Evolutionary conservation across 1,140 invertebrate genomes (phyloP), one percentile per base, ranked within the genome.

Genomic region (Spodoptera frugiperda): DNA sequence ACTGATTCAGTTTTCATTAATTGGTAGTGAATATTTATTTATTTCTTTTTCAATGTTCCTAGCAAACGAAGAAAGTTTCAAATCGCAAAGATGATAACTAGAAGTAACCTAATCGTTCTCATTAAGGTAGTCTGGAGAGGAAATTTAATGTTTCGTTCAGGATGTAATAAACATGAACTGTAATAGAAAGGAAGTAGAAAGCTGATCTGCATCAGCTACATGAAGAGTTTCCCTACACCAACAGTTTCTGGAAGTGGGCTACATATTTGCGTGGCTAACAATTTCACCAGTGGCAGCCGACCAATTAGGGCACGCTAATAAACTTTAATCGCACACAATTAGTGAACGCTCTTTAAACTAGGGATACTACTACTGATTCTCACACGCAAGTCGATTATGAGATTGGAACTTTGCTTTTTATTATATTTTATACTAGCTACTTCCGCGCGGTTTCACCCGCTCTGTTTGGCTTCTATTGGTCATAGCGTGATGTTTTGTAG

Each of bases 301-400:
- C 63, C 80, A 83, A 86, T 86, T 86, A 81, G 80, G 78, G 71
- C 79, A 72, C 65, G 78, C 63, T 82, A 83, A 83, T 82, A 82
- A 82, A 83, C 55, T 82, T 80, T 86, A 82, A 86, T 85, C 76
- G 78, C 49, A 61, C n/a, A 12, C 68, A 79, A 80, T 81, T 81
- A 81, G 77, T 46, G 15, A 51, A 51, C 53, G 61, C 68, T 75
- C 78, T 68, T 44, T 76, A 70, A 73, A 78, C 25, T 61, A 44
- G 17, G 21, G 3, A n/a, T 54, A 6, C 12, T 78, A 81, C 77
- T 74, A 61, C 55, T 17, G 12, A 19, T 61, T 70, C 54, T 70
- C 72, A 25, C 48, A 55, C n/a, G 2, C 21, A 54, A 49, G 46
- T 48, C 33, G 39, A 68, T 21, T 14, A 12, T 21, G 10, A 19